Conservation (phyloP, 2,113 vertebrate species). For the Brienomyrus longianalis region DNA sequence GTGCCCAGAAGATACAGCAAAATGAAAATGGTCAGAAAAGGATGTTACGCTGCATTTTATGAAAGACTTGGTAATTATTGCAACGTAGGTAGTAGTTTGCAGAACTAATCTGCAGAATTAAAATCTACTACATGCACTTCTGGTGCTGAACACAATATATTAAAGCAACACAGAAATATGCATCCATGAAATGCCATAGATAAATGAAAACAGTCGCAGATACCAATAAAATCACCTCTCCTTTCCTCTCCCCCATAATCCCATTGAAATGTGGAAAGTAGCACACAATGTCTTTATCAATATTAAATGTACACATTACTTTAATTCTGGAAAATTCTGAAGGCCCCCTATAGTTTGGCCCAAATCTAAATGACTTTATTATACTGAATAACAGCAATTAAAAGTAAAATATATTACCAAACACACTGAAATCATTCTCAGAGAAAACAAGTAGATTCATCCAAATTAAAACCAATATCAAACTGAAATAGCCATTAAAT, state of each 20-base stretch:
- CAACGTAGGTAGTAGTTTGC: neutral
- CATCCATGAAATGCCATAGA: conserved; percentile 21
- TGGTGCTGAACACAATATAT: neutral
- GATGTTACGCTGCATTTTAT: neutral
- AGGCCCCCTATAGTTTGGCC: neutral
- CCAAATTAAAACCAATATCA: neutral
- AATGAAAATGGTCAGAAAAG: neutral
- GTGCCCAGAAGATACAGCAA: neutral
- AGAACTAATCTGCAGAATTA: neutral
- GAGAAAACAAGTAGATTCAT: neutral
- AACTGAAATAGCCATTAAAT: neutral
- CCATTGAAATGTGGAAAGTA: conserved; percentile 43
- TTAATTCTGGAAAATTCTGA: neutral
- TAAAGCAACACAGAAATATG: neutral
- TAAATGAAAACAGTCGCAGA: conserved; percentile 37
- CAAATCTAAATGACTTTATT: neutral
- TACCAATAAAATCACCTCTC: conserved; percentile 33
- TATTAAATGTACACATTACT: conserved; percentile 33
- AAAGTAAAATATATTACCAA: neutral
- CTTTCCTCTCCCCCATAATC: conserved; percentile 49
- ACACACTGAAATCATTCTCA: neutral
- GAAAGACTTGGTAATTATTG: neutral
- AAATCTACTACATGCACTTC: neutral
- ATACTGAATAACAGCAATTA: neutral
- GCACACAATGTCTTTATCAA: conserved; percentile 41